A percentile compares a stretch with the other conserved stretches of the same genome.
Conservation (phyloP, 2,888 invertebrate genomes). For the Pinctada fucata region DNA sequence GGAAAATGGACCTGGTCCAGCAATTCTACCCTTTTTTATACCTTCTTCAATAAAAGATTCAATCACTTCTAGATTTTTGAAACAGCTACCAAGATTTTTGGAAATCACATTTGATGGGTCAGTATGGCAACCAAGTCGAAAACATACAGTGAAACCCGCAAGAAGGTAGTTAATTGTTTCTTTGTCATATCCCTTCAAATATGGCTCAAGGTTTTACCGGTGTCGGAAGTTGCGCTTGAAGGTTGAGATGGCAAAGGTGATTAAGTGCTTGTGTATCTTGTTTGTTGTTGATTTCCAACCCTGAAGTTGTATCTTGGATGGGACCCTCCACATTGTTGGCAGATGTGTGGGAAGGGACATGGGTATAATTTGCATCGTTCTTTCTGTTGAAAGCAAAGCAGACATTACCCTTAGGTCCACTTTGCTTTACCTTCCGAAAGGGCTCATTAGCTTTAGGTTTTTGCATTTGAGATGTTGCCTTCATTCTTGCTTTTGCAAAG, state of each 20-base stretch:
- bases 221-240: neutral
- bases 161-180: neutral
- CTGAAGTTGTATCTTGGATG: neutral
- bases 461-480: neutral
- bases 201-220: slow-evolving; percentile 5
- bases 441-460: neutral
- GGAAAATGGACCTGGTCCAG: neutral
- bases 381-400: slow-evolving; percentile 11
- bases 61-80: neutral
- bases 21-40: neutral
- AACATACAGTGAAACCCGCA: neutral
- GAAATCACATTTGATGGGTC: neutral
- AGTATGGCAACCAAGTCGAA: neutral
- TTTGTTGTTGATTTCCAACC: neutral
- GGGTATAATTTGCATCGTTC: neutral
- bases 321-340: neutral
- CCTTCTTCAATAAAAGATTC: neutral
- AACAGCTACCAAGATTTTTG: neutral
- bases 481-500: slow-evolving; percentile 7
- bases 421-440: neutral
- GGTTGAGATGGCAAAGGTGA: neutral
- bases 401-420: neutral
- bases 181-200: neutral
- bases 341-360: neutral
- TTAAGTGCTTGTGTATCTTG: neutral